Percentiles rank a stretch among this genome's conserved stretches.
Evolutionary conservation across 2,113 vertebrate genomes (phyloP).

Genomic region (Ceyx cyanopectus): DNA sequence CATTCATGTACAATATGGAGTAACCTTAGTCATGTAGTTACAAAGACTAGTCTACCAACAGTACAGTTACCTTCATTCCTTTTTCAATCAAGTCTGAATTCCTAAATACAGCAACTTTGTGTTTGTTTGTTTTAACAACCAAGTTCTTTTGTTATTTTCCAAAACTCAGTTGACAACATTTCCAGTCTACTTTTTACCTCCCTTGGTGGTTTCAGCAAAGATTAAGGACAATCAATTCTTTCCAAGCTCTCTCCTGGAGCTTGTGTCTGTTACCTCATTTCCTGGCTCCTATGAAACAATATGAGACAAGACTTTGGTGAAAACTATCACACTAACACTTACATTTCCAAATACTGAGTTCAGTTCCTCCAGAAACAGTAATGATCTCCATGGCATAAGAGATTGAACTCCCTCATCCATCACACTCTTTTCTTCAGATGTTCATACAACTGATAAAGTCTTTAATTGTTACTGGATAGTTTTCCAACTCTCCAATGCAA

Average conservation of each 20-base stretch:
- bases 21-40: background rate
- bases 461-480: background rate
- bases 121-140: background rate
- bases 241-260: slow-evolving; percentile 46
- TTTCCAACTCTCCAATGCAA: background rate
- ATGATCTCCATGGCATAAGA: background rate
- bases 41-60: background rate
- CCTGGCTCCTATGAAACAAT: slow-evolving; percentile 39
- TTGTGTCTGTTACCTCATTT: slow-evolving; percentile 53
- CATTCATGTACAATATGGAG: background rate
- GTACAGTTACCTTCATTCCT: background rate
- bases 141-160: slow-evolving; percentile 9
- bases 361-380: background rate
- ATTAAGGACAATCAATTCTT: slow-evolving; percentile 40
- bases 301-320: slow-evolving; percentile 12
- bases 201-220: slow-evolving; percentile 41
- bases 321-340: slow-evolving; percentile 4
- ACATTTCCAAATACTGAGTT: slow-evolving; percentile 9
- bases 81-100: background rate
- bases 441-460: background rate
- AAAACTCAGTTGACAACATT: slow-evolving; percentile 32
- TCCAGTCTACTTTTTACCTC: slow-evolving; percentile 41
- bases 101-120: background rate
- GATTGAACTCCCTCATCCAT: background rate
- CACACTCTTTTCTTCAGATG: background rate